Evolutionary conservation across 2,888 invertebrate genomes (phyloP).

Genomic region (Drosophila helvetica): DNA sequence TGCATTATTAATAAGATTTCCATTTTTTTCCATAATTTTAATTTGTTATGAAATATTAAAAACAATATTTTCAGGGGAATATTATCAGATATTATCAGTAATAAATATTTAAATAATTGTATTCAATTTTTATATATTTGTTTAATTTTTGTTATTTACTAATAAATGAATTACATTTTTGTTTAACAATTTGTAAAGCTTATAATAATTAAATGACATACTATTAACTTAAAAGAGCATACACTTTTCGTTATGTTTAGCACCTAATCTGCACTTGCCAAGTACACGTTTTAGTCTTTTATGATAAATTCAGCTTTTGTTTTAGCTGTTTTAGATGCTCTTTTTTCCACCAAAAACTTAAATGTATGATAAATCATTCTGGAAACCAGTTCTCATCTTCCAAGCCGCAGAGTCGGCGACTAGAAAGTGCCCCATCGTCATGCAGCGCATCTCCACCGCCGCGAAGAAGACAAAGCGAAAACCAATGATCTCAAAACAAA

Average conservation of each 20-base stretch:
- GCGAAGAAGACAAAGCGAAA: conserved; percentile 19
- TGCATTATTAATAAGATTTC: no score
- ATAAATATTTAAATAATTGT: not conserved
- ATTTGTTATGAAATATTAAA: not conserved
- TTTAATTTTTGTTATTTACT: not conserved
- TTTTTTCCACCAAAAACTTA: conserved; percentile 64
- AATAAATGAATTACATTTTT: not conserved
- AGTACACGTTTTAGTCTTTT: conserved; percentile 78
- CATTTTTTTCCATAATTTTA: no score
- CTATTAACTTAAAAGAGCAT: conserved; percentile 7
- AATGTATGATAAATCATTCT: conserved; percentile 78
- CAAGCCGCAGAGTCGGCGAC: conserved; percentile 49
- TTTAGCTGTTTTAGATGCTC: conserved; percentile 50
- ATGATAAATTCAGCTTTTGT: conserved; percentile 77
- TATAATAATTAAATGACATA: no score
- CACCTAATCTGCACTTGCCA: conserved; percentile 37
- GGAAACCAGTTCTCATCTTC: conserved; percentile 59
- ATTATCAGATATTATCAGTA: not conserved
- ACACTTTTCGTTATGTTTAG: not conserved
- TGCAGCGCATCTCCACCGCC: conserved; percentile 59
- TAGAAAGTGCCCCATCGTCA: conserved; percentile 71
- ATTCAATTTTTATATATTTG: not conserved
- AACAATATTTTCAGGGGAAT: not conserved
- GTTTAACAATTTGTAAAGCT: no score
- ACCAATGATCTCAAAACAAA: conserved; percentile 33